These are phyloP conservation scores for Hemitrygon akajei DNA, from an alignment of 2,797 vertebrate genomes.

Conservation along the genomic window DNA sequence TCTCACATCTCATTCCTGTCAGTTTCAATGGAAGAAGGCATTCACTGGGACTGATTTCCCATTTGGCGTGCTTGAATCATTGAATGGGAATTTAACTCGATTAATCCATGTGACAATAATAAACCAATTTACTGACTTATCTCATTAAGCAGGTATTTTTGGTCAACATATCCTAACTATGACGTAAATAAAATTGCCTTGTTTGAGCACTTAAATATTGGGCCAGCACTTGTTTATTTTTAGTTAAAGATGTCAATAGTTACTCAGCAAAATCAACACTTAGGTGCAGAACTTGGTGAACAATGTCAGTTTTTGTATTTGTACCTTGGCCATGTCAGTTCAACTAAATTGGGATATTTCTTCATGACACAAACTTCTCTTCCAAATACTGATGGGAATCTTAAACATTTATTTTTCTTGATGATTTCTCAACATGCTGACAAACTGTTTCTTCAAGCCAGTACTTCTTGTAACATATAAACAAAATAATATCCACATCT, in stretches of 20 bases:
- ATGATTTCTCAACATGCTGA: background rate
- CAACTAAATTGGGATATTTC: background rate
- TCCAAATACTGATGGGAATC: background rate
- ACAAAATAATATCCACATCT: background rate
- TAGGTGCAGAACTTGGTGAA: background rate
- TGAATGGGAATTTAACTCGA: background rate
- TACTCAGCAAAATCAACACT: background rate
- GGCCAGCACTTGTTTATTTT: background rate
- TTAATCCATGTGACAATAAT: background rate
- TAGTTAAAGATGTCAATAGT: background rate
- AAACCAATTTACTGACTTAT: too few species aligned
- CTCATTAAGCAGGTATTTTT: background rate
- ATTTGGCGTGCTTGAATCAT: background rate
- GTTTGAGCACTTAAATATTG: background rate
- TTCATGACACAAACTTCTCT: background rate
- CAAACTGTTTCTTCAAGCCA: background rate
- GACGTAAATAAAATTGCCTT: background rate
- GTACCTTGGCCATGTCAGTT: background rate
- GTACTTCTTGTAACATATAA: background rate
- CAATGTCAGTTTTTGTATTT: background rate
- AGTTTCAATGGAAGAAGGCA: background rate
- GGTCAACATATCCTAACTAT: background rate
- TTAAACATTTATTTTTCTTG: background rate
- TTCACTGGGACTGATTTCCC: background rate
- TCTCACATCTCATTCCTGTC: background rate